A percentile compares a stretch with the other conserved stretches of the same genome.
Conservation (phyloP, 1,140 invertebrate species). For the Drosophila ironensis region DNA sequence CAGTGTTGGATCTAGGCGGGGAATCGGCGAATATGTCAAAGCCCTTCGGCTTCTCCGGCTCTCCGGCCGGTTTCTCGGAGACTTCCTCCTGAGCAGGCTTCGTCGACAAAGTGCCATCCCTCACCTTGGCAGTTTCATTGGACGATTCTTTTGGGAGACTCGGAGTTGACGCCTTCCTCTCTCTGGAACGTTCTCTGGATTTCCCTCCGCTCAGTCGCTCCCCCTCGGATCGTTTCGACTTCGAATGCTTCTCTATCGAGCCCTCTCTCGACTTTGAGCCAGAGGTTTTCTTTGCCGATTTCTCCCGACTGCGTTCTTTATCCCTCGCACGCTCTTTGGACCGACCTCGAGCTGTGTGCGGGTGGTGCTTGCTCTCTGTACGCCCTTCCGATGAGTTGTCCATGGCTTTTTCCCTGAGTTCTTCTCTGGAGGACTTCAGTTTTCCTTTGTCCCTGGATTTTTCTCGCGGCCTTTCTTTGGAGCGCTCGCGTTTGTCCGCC, state of each 20-base stretch:
- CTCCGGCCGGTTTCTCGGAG: background rate
- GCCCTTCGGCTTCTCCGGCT: constrained; percentile 14
- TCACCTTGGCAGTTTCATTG: too few species aligned
- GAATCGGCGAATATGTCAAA: constrained; percentile 75
- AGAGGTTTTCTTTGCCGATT: too few species aligned
- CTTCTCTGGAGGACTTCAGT: background rate
- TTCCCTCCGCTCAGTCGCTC: too few species aligned
- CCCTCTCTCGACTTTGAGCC: too few species aligned
- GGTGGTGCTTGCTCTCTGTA: background rate
- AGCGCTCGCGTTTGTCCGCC: too few species aligned
- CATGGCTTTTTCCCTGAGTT: background rate
- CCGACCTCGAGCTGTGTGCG: too few species aligned
- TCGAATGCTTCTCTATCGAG: too few species aligned
- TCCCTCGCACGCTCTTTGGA: too few species aligned
- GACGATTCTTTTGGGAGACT: too few species aligned
- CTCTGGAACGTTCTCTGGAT: background rate
- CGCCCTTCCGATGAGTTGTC: background rate
- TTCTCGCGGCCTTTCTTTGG: constrained; percentile 7
- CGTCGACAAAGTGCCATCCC: constrained; percentile 14
- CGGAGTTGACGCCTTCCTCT: too few species aligned
- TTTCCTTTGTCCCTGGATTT: constrained; percentile 3
- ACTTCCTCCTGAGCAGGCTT: constrained; percentile 1
- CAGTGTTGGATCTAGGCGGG: constrained; percentile 64
- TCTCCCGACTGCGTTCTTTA: too few species aligned
- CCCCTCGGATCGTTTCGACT: too few species aligned